phyloP scores from a whole-genome alignment of 1,140 invertebrate species.

The Adelges cooleyi region DNA sequence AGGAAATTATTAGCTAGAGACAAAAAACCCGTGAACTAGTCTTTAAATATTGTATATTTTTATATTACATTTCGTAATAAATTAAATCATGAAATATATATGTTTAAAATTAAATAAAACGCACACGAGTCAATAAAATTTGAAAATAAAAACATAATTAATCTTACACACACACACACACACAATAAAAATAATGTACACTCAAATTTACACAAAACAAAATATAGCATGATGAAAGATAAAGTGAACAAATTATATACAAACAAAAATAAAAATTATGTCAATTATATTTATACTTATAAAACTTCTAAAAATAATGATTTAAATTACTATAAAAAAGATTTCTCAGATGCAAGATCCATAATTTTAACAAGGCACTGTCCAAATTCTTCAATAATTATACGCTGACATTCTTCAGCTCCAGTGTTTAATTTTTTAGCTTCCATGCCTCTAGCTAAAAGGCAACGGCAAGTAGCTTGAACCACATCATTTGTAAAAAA shows the following conservation, averaged over 20 bases:
- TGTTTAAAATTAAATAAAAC: not conserved
- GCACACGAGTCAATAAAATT: conserved; percentile 17
- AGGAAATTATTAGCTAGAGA: not conserved
- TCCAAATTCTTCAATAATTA: conserved; percentile 89
- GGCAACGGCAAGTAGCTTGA: conserved; percentile 87
- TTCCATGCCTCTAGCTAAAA: conserved; percentile 82
- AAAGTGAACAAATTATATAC: conserved; percentile 3
- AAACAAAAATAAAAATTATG: not conserved
- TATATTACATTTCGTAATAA: not conserved
- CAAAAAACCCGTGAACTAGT: not conserved
- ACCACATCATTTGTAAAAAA: conserved; percentile 88
- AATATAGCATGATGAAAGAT: not conserved
- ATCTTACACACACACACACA: not conserved
- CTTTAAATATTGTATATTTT: not conserved
- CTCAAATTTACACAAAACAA: not conserved
- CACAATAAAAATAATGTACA: not conserved
- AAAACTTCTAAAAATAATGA: not conserved
- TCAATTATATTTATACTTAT: not conserved
- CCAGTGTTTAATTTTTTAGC: conserved; percentile 50
- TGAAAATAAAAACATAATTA: conserved; percentile 23
- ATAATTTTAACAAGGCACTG: conserved; percentile 89
- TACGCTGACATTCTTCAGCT: conserved; percentile 62
- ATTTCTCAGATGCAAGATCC: conserved; percentile 47
- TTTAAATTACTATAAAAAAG: conserved; percentile 2
- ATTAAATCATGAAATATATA: not conserved